Evolutionary conservation across 2,113 vertebrate species (phyloP).

Genomic region (Hepsetus odoe): DNA sequence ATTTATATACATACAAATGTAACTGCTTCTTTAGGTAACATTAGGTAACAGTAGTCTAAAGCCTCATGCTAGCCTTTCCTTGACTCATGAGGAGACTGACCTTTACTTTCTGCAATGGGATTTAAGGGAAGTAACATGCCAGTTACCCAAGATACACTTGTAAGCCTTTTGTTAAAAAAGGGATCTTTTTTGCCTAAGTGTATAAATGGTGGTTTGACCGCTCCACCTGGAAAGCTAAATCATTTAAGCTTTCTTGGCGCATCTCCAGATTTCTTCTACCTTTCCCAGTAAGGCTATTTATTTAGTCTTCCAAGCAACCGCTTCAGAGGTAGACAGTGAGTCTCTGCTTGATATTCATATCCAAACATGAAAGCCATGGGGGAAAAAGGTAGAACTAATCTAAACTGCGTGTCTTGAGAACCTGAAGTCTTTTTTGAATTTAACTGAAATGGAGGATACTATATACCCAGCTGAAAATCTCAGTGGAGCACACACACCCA

Average conservation of each 20-base stretch:
- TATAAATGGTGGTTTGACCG: conserved; percentile 32
- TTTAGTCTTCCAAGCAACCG: conserved; percentile 41
- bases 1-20: conserved; percentile 4
- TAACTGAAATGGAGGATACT: conserved; percentile 33
- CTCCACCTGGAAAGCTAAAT: conserved; percentile 33
- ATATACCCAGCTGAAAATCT: conserved; percentile 6
- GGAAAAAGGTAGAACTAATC: conserved; percentile 51
- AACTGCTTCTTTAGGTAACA: background rate
- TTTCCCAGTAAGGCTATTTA: conserved; percentile 34
- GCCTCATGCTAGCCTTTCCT: conserved; percentile 11
- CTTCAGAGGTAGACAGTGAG: conserved; percentile 46
- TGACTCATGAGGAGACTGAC: conserved; percentile 35
- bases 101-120: conserved; percentile 38
- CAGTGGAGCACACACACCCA: background rate
- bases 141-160: conserved; percentile 28
- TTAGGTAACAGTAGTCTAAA: conserved; percentile 7
- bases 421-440: conserved; percentile 39
- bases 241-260: conserved; percentile 56
- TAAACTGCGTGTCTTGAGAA: conserved; percentile 52
- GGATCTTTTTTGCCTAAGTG: conserved; percentile 3
- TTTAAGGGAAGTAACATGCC: conserved; percentile 13
- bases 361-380: conserved; percentile 34
- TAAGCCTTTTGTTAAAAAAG: conserved; percentile 27
- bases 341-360: conserved; percentile 58
- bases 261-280: conserved; percentile 49